These are phyloP conservation scores for Tetragonula clypearis DNA, from an alignment of 1,140 invertebrate genomes.

Conservation along the genomic window DNA sequence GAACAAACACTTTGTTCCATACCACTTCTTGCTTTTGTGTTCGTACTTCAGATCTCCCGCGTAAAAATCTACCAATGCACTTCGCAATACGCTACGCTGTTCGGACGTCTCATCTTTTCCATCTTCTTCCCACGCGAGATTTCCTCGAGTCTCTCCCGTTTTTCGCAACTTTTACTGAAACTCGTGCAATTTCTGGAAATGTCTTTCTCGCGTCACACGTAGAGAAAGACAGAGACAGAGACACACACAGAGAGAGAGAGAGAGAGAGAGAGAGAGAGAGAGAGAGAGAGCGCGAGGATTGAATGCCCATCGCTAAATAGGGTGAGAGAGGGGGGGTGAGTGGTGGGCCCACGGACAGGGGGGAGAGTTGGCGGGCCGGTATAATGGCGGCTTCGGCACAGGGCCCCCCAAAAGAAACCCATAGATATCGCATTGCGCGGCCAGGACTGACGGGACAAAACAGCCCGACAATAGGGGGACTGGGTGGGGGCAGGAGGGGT, in stretches of 20 bases:
- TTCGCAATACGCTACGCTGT: too few species aligned
- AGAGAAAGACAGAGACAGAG: not conserved
- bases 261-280: not conserved
- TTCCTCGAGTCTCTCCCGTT: too few species aligned
- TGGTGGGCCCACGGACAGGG: not conserved
- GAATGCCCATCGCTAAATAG: constrained; percentile 55
- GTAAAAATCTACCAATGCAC: too few species aligned
- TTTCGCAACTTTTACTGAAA: too few species aligned
- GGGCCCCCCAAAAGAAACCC: constrained; percentile 74
- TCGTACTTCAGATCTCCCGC: too few species aligned
- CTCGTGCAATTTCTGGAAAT: constrained; percentile 7
- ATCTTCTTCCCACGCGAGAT: too few species aligned
- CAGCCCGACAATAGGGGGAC: constrained; percentile 75
- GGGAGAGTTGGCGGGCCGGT: constrained; percentile 29
- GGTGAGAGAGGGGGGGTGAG: not conserved
- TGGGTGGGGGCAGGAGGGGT: not conserved
- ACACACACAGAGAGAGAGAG: not conserved
- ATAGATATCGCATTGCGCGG: constrained; percentile 80
- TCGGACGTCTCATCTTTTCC: too few species aligned
- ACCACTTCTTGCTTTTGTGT: too few species aligned
- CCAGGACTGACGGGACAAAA: constrained; percentile 81
- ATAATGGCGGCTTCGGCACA: constrained; percentile 73
- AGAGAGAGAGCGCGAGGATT: constrained; percentile 23
- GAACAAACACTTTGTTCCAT: too few species aligned
- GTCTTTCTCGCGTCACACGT: not conserved